A percentile compares a stretch with the other conserved stretches of the same genome.
Evolutionary conservation across 2,113 vertebrate genomes (phyloP).

Genomic region (Erpornis zantholeuca): DNA sequence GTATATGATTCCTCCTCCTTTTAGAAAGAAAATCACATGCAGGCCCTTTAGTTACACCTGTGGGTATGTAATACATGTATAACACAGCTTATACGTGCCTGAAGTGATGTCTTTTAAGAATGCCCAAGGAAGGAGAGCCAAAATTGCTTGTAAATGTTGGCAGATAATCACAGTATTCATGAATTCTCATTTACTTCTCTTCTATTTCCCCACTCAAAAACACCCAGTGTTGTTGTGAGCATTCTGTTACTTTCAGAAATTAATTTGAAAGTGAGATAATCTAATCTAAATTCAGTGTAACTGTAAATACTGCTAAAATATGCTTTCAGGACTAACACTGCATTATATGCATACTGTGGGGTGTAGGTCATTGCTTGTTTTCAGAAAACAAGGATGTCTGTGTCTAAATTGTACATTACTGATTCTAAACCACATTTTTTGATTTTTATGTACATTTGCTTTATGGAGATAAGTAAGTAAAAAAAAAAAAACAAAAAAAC

Average conservation of each 20-base stretch:
- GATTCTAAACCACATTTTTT: conserved; percentile 25
- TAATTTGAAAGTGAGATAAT: conserved; percentile 21
- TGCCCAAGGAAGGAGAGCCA: not conserved
- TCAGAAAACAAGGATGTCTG: conserved; percentile 49
- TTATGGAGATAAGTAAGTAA: not conserved
- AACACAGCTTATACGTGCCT: not conserved
- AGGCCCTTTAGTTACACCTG: not conserved
- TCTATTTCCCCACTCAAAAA: not conserved
- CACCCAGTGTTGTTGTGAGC: not conserved
- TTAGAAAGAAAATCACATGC: not conserved
- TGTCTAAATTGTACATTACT: conserved; percentile 5
- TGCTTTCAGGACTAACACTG: not conserved
- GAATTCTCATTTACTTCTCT: not conserved
- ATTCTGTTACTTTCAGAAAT: conserved; percentile 25
- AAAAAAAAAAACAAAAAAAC: not conserved
- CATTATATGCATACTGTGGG: not conserved
- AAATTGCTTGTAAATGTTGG: not conserved
- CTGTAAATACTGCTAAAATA: conserved; percentile 40
- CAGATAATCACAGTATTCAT: not conserved
- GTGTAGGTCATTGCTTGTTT: conserved; percentile 36
- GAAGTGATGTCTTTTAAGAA: not conserved
- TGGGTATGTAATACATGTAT: not conserved
- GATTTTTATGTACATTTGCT: not conserved
- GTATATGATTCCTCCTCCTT: not conserved
- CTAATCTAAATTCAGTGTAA: conserved; percentile 41